Evolutionary conservation across 2,888 invertebrate genomes (phyloP).

Genomic region (Odontomyia ornata): DNA sequence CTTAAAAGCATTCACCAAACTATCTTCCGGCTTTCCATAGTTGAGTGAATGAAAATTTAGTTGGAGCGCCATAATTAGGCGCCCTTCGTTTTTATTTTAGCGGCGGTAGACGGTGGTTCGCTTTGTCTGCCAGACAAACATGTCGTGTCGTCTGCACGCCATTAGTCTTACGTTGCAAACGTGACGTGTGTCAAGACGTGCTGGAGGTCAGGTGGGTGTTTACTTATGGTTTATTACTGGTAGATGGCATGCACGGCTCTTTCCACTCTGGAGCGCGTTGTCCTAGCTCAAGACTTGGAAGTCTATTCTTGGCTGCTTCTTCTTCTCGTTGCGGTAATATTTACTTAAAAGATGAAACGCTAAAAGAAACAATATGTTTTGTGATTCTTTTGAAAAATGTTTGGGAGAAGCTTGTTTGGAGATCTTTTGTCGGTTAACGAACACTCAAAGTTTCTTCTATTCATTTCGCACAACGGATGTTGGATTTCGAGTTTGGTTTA

Average conservation of each 20-base stretch:
- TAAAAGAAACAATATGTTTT: too few species aligned
- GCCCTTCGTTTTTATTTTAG: background rate
- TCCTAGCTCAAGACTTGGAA: background rate
- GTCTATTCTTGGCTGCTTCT: background rate
- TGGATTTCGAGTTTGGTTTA: too few species aligned
- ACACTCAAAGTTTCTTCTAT: too few species aligned
- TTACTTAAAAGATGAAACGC: background rate
- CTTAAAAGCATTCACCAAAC: background rate
- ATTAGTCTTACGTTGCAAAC: background rate
- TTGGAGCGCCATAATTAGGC: background rate
- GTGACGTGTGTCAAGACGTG: background rate
- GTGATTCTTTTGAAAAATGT: background rate
- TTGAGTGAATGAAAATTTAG: background rate
- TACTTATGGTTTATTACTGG: background rate
- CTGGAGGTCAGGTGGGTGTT: constrained; percentile 26
- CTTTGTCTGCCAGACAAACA: background rate
- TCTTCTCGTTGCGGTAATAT: background rate
- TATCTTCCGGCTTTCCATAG: background rate
- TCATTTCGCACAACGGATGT: too few species aligned
- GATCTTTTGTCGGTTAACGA: too few species aligned
- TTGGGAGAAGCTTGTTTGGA: background rate
- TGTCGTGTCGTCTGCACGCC: background rate
- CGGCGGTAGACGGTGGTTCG: background rate
- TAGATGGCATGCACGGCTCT: background rate
- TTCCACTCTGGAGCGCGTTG: too few species aligned